Conservation (phyloP, 2,888 invertebrate species). For the Corythucha ciliata region DNA sequence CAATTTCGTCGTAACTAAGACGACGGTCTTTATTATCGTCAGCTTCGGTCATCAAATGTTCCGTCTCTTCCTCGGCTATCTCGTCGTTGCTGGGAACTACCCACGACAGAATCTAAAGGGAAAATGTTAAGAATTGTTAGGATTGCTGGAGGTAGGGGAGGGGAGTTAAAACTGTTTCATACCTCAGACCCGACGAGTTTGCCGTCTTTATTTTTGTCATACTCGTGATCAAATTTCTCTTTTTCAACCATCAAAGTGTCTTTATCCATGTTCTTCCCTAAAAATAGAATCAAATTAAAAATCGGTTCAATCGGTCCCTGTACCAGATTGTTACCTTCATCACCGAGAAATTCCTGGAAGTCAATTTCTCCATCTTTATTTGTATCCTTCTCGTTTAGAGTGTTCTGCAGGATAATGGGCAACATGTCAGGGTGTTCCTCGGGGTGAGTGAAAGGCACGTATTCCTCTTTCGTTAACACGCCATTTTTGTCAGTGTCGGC, state of each 20-base stretch:
- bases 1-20: conserved; percentile 69
- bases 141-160: no score
- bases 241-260: conserved; percentile 63
- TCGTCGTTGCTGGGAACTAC: conserved; percentile 82
- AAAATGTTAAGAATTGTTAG: no score
- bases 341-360: conserved; percentile 74
- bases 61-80: conserved; percentile 81
- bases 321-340: conserved; percentile 53
- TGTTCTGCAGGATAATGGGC: conserved; percentile 65
- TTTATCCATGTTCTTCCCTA: conserved; percentile 52
- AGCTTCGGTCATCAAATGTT: conserved; percentile 75
- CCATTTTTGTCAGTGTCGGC: conserved; percentile 81
- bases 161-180: no score
- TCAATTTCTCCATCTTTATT: conserved; percentile 76
- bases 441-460: conserved; percentile 82
- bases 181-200: conserved; percentile 57
- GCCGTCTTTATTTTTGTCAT: conserved; percentile 78
- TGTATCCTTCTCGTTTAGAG: conserved; percentile 73
- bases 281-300: conserved; percentile 15
- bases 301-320: not conserved
- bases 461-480: conserved; percentile 63
- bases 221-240: conserved; percentile 75
- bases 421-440: conserved; percentile 88
- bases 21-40: conserved; percentile 77
- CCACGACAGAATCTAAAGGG: conserved; percentile 81